These are phyloP conservation scores for Tachyglossus aculeatus DNA, from an alignment of 2,797 vertebrate species.

Conservation along the genomic window DNA sequence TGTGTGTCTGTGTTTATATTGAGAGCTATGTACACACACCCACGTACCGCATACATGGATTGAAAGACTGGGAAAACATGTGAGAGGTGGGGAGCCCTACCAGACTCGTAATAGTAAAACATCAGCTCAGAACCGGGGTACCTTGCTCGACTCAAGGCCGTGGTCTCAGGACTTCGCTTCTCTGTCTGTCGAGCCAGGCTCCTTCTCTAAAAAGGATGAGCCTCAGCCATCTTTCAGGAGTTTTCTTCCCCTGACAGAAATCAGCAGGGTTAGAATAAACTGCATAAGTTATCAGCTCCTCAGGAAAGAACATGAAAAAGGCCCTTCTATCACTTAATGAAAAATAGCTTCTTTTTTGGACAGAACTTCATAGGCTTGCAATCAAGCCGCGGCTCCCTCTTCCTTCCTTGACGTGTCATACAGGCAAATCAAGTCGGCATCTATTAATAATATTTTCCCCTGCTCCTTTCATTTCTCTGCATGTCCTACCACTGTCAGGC, in stretches of 20 bases:
- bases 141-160: slow-evolving; percentile 21
- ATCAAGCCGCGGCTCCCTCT: slow-evolving; percentile 90
- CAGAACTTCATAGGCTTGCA: slow-evolving; percentile 99
- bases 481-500: slow-evolving; percentile 98
- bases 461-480: slow-evolving; percentile 97
- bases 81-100: too few species aligned
- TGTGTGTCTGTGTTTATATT: fast-evolving
- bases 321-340: slow-evolving; percentile 99
- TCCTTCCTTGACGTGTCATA: slow-evolving; percentile 93
- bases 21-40: fast-evolving
- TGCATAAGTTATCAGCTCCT: slow-evolving; percentile 99
- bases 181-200: slow-evolving; percentile 71
- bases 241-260: slow-evolving; percentile 91
- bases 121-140: slow-evolving; percentile 11
- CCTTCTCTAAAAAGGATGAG: slow-evolving; percentile 73
- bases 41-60: not conserved
- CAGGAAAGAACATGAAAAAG: slow-evolving; percentile 93
- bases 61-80: not conserved
- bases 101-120: not conserved
- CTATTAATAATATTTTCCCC: slow-evolving; percentile 99
- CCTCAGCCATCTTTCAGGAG: slow-evolving; percentile 80
- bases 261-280: slow-evolving; percentile 98
- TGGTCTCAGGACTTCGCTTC: slow-evolving; percentile 36
- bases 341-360: slow-evolving; percentile 99
- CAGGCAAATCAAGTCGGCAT: slow-evolving; percentile 99